Conservation (phyloP, 2,888 invertebrate species). For the Phyllotreta striolata region DNA sequence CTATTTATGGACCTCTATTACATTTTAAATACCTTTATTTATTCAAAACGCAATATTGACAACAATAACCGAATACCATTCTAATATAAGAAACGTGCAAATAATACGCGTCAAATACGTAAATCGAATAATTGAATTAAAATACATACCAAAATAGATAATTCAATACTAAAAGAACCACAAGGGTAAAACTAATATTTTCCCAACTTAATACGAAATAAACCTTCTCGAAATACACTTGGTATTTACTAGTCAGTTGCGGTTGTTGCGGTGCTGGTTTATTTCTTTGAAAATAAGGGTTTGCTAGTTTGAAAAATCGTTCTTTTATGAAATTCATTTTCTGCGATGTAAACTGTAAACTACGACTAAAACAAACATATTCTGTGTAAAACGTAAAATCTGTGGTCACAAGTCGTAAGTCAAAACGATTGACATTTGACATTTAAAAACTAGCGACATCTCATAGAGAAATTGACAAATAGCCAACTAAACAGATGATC, state of each 20-base stretch:
- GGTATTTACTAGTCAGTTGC: conserved; percentile 47
- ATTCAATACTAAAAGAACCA: conserved; percentile 56
- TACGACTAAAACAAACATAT: conserved; percentile 6
- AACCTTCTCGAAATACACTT: conserved; percentile 52
- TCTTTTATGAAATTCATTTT: conserved; percentile 22
- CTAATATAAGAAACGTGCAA: neutral
- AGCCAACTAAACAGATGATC: too few species aligned
- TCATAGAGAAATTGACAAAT: too few species aligned
- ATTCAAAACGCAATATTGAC: too few species aligned
- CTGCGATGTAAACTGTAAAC: neutral
- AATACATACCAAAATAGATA: conserved; percentile 59
- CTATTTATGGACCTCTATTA: neutral
- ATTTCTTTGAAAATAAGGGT: conserved; percentile 31
- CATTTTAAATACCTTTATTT: too few species aligned
- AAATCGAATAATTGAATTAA: neutral
- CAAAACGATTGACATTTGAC: too few species aligned
- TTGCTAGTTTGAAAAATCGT: conserved; percentile 28
- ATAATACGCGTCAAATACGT: neutral
- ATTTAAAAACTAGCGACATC: too few species aligned
- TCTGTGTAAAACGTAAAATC: neutral
- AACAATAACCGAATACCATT: neutral
- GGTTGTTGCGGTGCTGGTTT: conserved; percentile 33
- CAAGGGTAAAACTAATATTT: conserved; percentile 55
- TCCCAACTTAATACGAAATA: conserved; percentile 58
- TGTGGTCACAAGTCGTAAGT: too few species aligned